A percentile compares a stretch with the other conserved stretches of the same genome.
Evolutionary conservation across 2,113 vertebrate species (phyloP).

Genomic region (Catagonus wagneri): DNA sequence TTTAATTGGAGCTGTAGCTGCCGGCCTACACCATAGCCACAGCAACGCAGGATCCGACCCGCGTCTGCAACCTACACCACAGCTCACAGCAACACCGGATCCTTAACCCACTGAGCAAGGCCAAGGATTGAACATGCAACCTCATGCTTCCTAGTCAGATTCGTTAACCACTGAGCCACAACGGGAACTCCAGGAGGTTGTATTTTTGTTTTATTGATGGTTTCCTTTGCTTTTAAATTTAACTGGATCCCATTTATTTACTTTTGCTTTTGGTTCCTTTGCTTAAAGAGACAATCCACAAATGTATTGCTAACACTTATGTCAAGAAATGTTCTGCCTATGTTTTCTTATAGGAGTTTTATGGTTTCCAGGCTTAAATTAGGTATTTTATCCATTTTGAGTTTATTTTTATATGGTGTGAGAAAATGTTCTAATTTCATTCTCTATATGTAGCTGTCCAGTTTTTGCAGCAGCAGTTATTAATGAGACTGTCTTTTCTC

Average conservation of each 20-base stretch:
- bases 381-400: not conserved
- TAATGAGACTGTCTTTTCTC: not conserved
- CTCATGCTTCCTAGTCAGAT: no score
- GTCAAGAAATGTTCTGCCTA: not conserved
- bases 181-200: no score
- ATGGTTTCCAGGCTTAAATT: not conserved
- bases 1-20: no score
- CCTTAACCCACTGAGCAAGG: no score
- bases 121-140: no score
- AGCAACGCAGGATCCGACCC: no score
- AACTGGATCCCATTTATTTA: not conserved
- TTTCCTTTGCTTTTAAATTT: not conserved
- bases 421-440: not conserved
- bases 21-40: no score
- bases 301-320: not conserved
- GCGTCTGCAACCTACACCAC: no score
- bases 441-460: not conserved
- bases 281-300: not conserved
- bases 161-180: no score
- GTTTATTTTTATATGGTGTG: not conserved
- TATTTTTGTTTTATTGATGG: no score
- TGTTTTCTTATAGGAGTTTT: not conserved
- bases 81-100: no score
- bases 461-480: not conserved
- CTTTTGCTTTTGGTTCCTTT: not conserved